Conservation (phyloP, 2,113 vertebrate genomes). For the Psilopsiagon aymara region DNA sequence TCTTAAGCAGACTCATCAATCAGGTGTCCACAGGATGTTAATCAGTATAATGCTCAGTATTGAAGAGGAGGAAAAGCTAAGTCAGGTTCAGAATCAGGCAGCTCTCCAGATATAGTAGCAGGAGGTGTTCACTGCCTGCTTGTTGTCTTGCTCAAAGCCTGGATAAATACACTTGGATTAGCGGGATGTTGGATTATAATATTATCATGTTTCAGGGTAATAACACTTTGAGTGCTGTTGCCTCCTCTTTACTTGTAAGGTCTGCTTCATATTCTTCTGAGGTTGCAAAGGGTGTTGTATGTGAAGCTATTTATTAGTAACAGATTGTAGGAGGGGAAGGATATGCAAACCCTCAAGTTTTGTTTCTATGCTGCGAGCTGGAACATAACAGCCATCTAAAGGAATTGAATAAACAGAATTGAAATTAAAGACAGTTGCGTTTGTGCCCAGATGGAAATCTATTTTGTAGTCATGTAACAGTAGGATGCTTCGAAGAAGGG, state of each 20-base stretch:
- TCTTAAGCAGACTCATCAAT: background rate
- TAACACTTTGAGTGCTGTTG: background rate
- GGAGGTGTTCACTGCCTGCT: background rate
- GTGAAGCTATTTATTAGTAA: background rate
- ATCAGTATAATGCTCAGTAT: background rate
- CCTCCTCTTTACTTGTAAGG: background rate
- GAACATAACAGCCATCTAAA: background rate
- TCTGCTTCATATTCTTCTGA: background rate
- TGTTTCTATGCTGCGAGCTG: background rate
- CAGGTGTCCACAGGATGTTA: background rate
- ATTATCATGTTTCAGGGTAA: background rate
- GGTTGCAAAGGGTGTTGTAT: background rate
- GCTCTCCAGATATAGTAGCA: background rate
- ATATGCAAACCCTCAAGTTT: background rate
- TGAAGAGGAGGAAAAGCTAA: background rate
- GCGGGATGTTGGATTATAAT: background rate
- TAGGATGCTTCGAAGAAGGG: background rate
- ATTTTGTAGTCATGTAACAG: background rate
- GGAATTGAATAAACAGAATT: background rate
- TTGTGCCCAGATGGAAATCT: background rate
- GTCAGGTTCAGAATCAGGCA: background rate
- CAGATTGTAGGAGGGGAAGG: background rate
- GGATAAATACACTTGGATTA: background rate
- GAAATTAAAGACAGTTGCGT: background rate
- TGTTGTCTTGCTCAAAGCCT: background rate